Percentiles rank a stretch among this genome's conserved stretches.
These are phyloP conservation scores for Diorhabda sublineata DNA, from an alignment of 1,140 invertebrate genomes.

Conservation along the genomic window DNA sequence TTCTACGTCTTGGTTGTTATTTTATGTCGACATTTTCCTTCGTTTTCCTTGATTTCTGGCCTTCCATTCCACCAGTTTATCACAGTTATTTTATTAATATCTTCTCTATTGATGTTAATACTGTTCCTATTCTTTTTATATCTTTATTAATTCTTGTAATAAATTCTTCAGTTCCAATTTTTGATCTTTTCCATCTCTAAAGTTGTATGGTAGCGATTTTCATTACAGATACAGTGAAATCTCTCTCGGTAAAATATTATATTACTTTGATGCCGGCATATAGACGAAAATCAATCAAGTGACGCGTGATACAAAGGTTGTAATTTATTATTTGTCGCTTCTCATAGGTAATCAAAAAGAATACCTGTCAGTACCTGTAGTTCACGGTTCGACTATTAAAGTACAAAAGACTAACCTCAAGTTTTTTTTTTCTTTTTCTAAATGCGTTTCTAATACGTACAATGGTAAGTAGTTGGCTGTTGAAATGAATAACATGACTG, in stretches of 20 bases:
- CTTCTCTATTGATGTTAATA: too few relatives aligned
- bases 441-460: neutral
- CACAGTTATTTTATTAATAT: too few relatives aligned
- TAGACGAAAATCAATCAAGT: conserved; percentile 13
- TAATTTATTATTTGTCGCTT: conserved; percentile 15
- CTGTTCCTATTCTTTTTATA: too few relatives aligned
- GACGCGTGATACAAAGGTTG: conserved; percentile 6
- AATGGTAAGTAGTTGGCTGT: neutral
- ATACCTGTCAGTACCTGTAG: neutral
- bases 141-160: too few relatives aligned
- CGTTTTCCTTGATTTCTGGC: too few relatives aligned
- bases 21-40: too few relatives aligned
- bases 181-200: neutral
- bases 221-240: conserved; percentile 8
- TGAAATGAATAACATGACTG: neutral
- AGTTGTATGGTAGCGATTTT: conserved; percentile 6
- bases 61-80: too few relatives aligned
- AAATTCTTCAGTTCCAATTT: too few relatives aligned
- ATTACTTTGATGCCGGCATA: conserved; percentile 7
- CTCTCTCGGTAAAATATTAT: neutral
- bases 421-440: neutral
- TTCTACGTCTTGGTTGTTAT: too few relatives aligned
- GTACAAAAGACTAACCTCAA: neutral
- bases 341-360: conserved; percentile 6
- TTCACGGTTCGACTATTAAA: conserved; percentile 1